A percentile compares a stretch with the other conserved stretches of the same genome.
Conservation (phyloP, 2,113 vertebrate species). For the Herpetotheres cachinnans region DNA sequence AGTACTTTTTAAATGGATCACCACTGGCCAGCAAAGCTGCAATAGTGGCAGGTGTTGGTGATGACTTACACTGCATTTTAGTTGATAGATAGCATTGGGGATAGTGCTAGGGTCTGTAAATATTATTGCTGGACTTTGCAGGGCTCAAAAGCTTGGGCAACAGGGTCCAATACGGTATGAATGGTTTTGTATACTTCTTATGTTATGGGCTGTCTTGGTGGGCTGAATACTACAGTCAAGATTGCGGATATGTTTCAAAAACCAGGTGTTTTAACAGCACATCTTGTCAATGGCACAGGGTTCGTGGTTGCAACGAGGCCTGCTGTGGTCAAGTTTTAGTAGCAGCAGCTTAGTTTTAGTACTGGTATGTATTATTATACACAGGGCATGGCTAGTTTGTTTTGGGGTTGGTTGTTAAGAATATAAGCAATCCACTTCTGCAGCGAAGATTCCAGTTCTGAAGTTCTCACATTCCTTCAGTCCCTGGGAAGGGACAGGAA, state of each 20-base stretch:
- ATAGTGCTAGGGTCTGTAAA: not conserved
- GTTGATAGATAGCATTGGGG: not conserved
- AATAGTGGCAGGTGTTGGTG: not conserved
- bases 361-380: not conserved
- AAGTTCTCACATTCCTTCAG: not conserved
- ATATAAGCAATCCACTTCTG: not conserved
- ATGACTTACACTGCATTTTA: not conserved
- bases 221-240: not conserved
- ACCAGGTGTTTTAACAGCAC: not conserved
- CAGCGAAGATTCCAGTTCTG: not conserved
- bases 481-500: not conserved
- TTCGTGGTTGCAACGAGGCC: not conserved
- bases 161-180: not conserved
- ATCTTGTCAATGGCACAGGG: not conserved
- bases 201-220: not conserved
- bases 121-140: not conserved
- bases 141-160: not conserved
- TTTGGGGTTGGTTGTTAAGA: not conserved
- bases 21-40: not conserved
- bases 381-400: not conserved
- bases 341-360: not conserved
- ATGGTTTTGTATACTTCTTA: accelerated
- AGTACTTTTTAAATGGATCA: not conserved
- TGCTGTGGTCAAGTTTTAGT: not conserved
- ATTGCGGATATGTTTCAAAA: not conserved